Evolutionary conservation across 2,113 vertebrate genomes (phyloP).

Genomic region (Hyperoodon ampullatus): DNA sequence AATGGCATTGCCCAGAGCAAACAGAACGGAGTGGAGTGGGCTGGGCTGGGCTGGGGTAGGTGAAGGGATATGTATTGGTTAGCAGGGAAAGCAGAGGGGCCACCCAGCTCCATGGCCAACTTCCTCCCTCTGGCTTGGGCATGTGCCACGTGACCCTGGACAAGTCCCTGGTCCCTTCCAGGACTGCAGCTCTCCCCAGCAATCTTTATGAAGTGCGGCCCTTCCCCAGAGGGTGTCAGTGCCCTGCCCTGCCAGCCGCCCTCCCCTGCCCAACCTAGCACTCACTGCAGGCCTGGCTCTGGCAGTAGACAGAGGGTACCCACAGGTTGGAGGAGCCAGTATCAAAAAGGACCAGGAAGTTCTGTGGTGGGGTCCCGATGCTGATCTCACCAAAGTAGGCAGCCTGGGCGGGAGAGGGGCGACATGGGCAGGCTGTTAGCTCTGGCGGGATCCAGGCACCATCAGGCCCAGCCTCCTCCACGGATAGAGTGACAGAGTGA

Average conservation of each 20-base stretch:
- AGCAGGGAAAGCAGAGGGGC: background rate
- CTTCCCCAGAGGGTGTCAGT: background rate
- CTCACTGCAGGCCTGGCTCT: slow-evolving; percentile 86
- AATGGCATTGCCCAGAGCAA: background rate
- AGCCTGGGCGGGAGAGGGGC: slow-evolving; percentile 64
- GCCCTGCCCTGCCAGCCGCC: background rate
- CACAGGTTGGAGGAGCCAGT: slow-evolving; percentile 89
- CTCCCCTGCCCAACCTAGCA: background rate
- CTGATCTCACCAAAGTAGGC: slow-evolving; percentile 87
- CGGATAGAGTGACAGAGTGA: background rate
- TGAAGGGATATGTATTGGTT: background rate
- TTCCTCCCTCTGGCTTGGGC: background rate
- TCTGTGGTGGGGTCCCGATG: slow-evolving; percentile 85
- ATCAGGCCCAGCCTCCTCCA: too few relatives aligned
- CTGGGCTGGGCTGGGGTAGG: too few relatives aligned
- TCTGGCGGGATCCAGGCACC: background rate
- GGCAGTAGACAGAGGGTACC: slow-evolving; percentile 86
- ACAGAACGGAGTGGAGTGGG: background rate
- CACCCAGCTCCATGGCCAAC: background rate
- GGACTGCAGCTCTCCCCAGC: background rate
- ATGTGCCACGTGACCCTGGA: background rate
- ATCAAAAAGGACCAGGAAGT: slow-evolving; percentile 88
- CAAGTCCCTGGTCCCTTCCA: background rate
- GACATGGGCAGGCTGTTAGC: background rate
- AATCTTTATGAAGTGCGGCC: accelerated